Evolutionary conservation across 2,797 vertebrate species (phyloP).

Genomic region (Micropoecilia bifurca): DNA sequence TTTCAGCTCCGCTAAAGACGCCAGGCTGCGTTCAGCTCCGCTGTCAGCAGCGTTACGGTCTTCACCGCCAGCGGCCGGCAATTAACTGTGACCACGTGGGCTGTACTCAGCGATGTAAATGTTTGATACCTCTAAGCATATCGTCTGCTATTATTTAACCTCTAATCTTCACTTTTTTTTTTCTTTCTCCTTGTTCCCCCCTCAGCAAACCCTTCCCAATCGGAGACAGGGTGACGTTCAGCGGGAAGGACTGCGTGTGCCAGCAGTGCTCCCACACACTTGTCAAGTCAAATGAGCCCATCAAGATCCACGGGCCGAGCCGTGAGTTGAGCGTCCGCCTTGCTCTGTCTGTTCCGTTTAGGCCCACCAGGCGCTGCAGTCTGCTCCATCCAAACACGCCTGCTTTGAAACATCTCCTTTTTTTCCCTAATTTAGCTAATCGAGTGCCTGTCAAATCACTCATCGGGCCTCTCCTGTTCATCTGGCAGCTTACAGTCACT

Average conservation of each 20-base stretch:
- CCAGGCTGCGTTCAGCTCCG: slow-evolving; percentile 36
- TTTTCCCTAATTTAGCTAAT: slow-evolving; percentile 61
- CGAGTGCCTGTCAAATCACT: slow-evolving; percentile 58
- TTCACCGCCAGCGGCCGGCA: slow-evolving; percentile 40
- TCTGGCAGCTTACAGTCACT: slow-evolving; percentile 43
- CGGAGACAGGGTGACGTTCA: slow-evolving; percentile 98
- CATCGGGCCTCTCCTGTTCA: slow-evolving; percentile 41
- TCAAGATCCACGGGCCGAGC: slow-evolving; percentile 97
- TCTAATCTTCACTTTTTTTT: slow-evolving; percentile 35
- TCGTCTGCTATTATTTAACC: slow-evolving; percentile 22
- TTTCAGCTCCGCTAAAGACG: slow-evolving; percentile 43
- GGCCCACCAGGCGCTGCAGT: slow-evolving; percentile 21
- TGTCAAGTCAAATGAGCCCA: slow-evolving; percentile 90
- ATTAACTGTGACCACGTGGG: slow-evolving; percentile 36
- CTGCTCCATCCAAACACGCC: slow-evolving; percentile 36
- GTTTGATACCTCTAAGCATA: slow-evolving; percentile 34
- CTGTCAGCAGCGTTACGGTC: slow-evolving; percentile 46
- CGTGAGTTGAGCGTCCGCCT: slow-evolving; percentile 80
- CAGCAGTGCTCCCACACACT: slow-evolving; percentile 94
- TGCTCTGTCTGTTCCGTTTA: slow-evolving; percentile 49
- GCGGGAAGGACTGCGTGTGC: slow-evolving; percentile 96
- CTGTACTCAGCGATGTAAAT: slow-evolving; percentile 35
- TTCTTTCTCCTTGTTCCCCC: slow-evolving; percentile 9
- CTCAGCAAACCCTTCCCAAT: slow-evolving; percentile 96
- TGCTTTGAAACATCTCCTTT: slow-evolving; percentile 37